Evolutionary conservation across 1,140 invertebrate genomes (phyloP).

Genomic region (Planococcus citri): DNA sequence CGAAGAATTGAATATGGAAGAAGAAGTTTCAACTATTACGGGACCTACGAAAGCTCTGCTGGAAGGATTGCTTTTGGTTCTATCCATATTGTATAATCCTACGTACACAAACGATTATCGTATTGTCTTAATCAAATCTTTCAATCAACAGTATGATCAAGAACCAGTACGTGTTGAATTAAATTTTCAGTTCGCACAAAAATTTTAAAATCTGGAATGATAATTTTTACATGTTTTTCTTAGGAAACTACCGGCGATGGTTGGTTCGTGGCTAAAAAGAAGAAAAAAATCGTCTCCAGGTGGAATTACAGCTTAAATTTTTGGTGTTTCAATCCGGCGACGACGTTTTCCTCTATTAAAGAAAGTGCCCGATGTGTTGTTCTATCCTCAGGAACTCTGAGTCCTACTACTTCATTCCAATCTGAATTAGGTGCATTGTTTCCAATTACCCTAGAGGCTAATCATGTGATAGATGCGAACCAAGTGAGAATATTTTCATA

Average conservation of each 20-base stretch:
- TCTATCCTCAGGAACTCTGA: constrained; percentile 90
- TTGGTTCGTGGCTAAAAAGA: neutral
- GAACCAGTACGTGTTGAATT: neutral
- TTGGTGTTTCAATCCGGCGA: constrained; percentile 95
- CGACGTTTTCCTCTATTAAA: constrained; percentile 65
- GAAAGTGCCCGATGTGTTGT: constrained; percentile 73
- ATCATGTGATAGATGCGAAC: constrained; percentile 73
- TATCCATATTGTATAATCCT: neutral
- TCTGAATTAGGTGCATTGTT: constrained; percentile 74
- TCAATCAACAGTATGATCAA: neutral
- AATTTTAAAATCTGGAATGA: neutral
- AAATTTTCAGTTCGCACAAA: neutral
- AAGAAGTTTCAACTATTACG: neutral
- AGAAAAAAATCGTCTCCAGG: neutral
- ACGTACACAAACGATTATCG: neutral
- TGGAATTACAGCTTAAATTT: constrained; percentile 43
- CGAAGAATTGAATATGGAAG: neutral
- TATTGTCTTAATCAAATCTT: neutral
- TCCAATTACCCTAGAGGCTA: constrained; percentile 70
- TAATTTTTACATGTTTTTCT: neutral
- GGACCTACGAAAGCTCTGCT: neutral
- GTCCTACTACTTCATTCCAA: constrained; percentile 78
- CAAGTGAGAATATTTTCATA: constrained; percentile 46
- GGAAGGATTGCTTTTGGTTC: neutral
- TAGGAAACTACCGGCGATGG: neutral